Evolutionary conservation across 2,888 invertebrate genomes (phyloP).

Genomic region (Hyppa rectilinea): DNA sequence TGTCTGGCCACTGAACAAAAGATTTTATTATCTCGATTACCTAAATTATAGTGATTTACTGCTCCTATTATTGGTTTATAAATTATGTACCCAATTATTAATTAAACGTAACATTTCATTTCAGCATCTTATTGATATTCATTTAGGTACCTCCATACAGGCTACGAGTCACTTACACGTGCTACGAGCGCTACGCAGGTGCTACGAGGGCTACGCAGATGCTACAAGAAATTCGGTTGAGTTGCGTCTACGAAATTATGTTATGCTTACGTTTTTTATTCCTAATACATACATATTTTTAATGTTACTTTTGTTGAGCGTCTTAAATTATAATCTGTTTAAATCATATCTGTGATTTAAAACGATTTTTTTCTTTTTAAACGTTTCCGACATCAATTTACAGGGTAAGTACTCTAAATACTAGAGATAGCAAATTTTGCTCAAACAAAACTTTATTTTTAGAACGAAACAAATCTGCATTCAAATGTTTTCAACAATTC

Average conservation of each 20-base stretch:
- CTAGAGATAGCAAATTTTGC: no score
- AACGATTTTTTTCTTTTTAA: background rate
- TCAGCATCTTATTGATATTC: conserved; percentile 2
- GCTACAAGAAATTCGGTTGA: conserved; percentile 43
- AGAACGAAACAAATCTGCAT: no score
- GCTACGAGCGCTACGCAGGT: conserved; percentile 29
- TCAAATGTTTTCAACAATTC: no score
- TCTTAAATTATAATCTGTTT: background rate
- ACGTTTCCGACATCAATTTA: background rate
- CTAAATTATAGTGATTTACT: background rate
- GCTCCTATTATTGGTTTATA: background rate
- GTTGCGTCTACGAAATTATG: conserved; percentile 16
- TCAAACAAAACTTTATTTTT: no score
- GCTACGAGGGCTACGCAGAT: conserved; percentile 40
- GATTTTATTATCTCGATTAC: background rate
- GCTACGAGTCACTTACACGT: conserved; percentile 33
- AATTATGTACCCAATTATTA: conserved; percentile 3
- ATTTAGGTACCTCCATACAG: conserved; percentile 17
- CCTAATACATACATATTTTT: no score
- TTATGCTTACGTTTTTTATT: no score
- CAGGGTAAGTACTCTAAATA: no score
- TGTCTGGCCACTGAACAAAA: background rate
- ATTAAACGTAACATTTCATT: conserved; percentile 21
- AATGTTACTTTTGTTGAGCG: no score
- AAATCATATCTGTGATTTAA: background rate